Conservation (phyloP, 2,113 vertebrate genomes). For the Heterotis niloticus region DNA sequence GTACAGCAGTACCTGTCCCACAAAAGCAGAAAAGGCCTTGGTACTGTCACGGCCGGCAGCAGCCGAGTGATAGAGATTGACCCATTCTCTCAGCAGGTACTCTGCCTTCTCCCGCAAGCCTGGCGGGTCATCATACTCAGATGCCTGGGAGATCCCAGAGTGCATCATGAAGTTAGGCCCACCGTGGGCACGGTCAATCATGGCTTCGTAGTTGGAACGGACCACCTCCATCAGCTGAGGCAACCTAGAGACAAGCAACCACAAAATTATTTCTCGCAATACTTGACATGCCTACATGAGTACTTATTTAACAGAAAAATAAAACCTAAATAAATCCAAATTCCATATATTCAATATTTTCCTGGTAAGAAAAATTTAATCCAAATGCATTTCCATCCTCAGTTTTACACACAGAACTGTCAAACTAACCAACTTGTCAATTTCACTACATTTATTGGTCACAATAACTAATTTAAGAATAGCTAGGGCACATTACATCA, state of each 20-base stretch:
- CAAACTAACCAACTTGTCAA: background rate
- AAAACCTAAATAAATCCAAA: background rate
- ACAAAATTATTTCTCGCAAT: conserved; percentile 14
- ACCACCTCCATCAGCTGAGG: conserved; percentile 98
- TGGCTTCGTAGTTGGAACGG: conserved; percentile 96
- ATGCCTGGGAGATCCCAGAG: conserved; percentile 97
- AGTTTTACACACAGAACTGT: too few species aligned
- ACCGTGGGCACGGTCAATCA: conserved; percentile 96
- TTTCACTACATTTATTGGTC: background rate
- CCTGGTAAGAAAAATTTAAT: background rate
- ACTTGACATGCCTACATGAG: background rate
- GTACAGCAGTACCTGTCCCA: conserved; percentile 82
- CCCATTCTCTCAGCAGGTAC: conserved; percentile 96
- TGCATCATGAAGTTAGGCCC: conserved; percentile 99
- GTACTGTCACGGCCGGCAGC: conserved; percentile 96
- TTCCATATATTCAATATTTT: background rate
- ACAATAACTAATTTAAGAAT: background rate
- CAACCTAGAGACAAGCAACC: conserved; percentile 62
- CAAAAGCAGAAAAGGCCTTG: conserved; percentile 99
- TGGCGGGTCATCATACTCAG: conserved; percentile 95
- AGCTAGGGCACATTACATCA: background rate
- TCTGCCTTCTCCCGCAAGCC: conserved; percentile 96
- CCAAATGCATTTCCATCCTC: background rate
- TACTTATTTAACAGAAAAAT: background rate
- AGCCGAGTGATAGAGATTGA: conserved; percentile 97